phyloP scores from a whole-genome alignment of 2,797 vertebrate genomes.

The Galagoides demidoff region DNA sequence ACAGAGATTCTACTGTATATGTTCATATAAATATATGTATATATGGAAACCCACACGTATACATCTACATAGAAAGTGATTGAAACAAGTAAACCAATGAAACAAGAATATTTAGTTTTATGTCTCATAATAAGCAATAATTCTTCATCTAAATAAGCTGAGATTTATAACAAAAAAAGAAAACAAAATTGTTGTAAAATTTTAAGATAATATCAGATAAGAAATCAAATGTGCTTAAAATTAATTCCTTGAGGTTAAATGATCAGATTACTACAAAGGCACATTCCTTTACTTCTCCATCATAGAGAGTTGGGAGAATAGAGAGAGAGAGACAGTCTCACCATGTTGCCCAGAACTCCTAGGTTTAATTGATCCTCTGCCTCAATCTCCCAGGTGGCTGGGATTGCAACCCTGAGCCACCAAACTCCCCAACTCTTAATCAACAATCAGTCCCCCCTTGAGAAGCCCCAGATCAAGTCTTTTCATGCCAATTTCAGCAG shows the following conservation, averaged over 20 bases:
- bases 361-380: not conserved
- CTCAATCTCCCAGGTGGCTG: not conserved
- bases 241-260: not conserved
- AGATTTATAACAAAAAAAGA: not conserved
- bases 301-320: not conserved
- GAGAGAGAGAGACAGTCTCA: not conserved
- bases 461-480: not conserved
- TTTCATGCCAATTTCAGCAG: not conserved
- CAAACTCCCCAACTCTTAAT: not conserved
- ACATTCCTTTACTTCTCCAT: not conserved
- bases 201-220: not conserved
- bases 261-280: not conserved
- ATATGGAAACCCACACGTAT: not conserved
- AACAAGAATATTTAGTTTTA: not conserved
- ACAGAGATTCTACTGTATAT: not conserved
- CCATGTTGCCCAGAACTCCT: not conserved
- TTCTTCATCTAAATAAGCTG: not conserved
- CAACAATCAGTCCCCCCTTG: conserved; percentile 12
- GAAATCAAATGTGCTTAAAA: not conserved
- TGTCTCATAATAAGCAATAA: not conserved
- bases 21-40: not conserved
- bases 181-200: not conserved
- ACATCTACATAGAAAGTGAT: not conserved
- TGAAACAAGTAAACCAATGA: not conserved
- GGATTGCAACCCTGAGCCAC: not conserved